These are phyloP conservation scores for Chaetophractus vellerosus DNA, from an alignment of 2,797 vertebrate genomes.

Conservation along the genomic window DNA sequence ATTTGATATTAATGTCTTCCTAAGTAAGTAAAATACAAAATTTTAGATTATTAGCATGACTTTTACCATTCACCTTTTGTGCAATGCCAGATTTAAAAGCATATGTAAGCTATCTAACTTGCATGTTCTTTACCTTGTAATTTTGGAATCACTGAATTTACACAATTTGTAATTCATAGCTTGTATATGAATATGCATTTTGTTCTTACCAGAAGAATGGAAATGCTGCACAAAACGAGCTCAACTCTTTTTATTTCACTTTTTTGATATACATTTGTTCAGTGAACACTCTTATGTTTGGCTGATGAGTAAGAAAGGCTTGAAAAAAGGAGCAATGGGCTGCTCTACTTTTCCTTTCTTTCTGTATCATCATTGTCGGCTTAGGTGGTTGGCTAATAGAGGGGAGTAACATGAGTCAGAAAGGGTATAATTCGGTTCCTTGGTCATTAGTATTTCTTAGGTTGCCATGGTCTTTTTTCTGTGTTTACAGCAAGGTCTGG, in stretches of 20 bases:
- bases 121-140: neutral
- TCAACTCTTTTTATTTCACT: neutral
- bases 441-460: neutral
- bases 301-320: neutral
- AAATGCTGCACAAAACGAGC: neutral
- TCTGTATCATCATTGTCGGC: neutral
- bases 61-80: neutral
- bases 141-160: neutral
- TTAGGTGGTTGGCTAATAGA: neutral
- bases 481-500: neutral
- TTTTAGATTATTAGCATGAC: neutral
- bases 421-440: neutral
- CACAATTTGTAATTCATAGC: neutral
- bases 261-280: neutral
- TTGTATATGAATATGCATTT: neutral
- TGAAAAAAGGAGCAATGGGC: too few relatives aligned
- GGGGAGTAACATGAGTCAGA: neutral
- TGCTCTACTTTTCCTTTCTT: neutral
- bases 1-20: neutral
- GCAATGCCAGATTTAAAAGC: neutral
- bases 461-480: neutral
- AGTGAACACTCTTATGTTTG: neutral
- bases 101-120: neutral
- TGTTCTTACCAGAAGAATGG: neutral
- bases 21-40: slow-evolving; percentile 33